These are phyloP conservation scores for Apogon talboti DNA, from an alignment of 2,797 vertebrate species.

Conservation along the genomic window DNA sequence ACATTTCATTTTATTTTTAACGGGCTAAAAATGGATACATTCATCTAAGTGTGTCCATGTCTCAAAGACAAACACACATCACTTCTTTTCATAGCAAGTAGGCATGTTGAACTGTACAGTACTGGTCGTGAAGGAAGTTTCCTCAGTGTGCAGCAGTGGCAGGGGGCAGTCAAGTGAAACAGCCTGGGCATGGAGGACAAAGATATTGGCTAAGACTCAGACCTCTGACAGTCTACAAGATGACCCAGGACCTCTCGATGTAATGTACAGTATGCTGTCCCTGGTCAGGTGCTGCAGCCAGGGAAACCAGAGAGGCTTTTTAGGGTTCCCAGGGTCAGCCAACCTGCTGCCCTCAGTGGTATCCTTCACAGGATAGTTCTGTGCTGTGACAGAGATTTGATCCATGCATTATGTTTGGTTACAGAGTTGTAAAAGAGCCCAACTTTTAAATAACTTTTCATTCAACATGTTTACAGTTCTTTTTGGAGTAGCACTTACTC, in stretches of 20 bases:
- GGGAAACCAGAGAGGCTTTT: conserved; percentile 74
- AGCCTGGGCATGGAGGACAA: conserved; percentile 42
- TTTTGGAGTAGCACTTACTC: not conserved
- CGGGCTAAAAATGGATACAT: not conserved
- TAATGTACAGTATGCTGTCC: conserved; percentile 76
- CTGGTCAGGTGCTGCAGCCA: conserved; percentile 57
- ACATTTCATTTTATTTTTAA: conserved; percentile 3
- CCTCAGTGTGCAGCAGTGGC: conserved; percentile 24
- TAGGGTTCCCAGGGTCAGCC: conserved; percentile 72
- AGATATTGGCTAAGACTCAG: conserved; percentile 39
- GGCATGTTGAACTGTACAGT: conserved; percentile 11
- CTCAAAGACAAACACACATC: not conserved
- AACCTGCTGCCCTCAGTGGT: conserved; percentile 69
- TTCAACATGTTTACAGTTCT: not conserved
- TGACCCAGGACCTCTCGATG: conserved; percentile 63
- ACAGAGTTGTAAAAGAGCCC: conserved; percentile 13
- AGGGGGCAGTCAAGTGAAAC: conserved; percentile 30
- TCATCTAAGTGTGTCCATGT: not conserved
- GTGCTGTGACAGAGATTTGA: conserved; percentile 31
- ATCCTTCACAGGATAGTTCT: conserved; percentile 55
- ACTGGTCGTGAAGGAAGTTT: conserved; percentile 49
- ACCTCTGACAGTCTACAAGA: conserved; percentile 29
- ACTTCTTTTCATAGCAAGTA: conserved; percentile 5
- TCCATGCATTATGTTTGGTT: conserved; percentile 23
- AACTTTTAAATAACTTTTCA: not conserved